Base-by-base conservation (phyloP, 2,888 invertebrate genomes). In the Netelia melanura region DNA sequence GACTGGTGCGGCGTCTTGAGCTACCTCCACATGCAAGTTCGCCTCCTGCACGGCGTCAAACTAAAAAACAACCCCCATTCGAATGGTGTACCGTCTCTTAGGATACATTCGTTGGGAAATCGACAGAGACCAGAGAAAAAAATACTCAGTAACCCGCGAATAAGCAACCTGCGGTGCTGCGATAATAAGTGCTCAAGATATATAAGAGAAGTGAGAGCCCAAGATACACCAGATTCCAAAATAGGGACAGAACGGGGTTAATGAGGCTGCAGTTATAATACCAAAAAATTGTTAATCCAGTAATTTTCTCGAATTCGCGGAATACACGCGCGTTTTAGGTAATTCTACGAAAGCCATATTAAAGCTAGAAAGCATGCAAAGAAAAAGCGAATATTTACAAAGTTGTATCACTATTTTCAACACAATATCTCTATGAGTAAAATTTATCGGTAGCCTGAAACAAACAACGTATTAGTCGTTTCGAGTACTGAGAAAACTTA, bases 21-120 rank as follows among this genome's bases (percentile, higher is more conserved):
- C 90, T 90, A 92, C 88, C 89, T 91, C 92, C 72, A 87, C 92
- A 92, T 93, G 93, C 92, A 94, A 90, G 90, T 87, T 90, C 90
- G 92, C 90, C 88, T 94, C 93, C 91, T 92, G 92, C 89, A 93
- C 91, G 88, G 91, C 92, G 85, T 93, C 93, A 90, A 91, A 93
- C 93, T 94, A 93, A 92, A 93, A 91, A 82, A 92, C 86, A 81
- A 84, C 78, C 74, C 91, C 91, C 90, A 88, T 88, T 88, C 88
- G 84, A 89, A 87, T 86, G 82, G 78, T 76, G 62, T 77, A 77
- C 72, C 77, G 77, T 82, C 61, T 70, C 23, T 30, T 80, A 65
- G 54, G 81, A 72, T 54, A 68, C 65, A 43, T 67, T 75, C 25
- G 30, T 71, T 75, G 75, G 25, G 61, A 85, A 79, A 71, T 17